Conservation (phyloP, 2,797 vertebrate genomes). For the Poliocrania exsul region DNA sequence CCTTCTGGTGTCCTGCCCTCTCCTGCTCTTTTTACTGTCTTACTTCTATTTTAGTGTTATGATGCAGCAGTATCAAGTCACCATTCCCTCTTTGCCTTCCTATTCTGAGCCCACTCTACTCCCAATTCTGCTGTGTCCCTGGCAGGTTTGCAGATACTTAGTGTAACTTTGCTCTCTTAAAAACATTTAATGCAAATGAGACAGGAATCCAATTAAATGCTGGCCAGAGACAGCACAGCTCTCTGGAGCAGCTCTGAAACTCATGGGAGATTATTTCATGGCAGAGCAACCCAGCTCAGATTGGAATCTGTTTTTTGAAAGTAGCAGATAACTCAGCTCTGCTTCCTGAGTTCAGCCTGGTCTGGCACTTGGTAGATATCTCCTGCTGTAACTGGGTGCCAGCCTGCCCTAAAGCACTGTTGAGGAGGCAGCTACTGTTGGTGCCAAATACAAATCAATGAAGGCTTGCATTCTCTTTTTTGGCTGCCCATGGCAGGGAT, state of each 20-base stretch:
- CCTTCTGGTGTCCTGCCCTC: neutral
- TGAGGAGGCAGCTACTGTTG: neutral
- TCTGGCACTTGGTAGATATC: neutral
- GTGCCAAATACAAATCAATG: neutral
- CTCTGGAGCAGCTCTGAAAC: neutral
- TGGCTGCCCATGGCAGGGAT: neutral
- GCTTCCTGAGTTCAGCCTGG: neutral
- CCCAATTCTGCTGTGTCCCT: neutral
- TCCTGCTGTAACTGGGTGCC: neutral
- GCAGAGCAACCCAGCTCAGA: neutral
- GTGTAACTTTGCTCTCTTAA: neutral
- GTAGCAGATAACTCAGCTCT: neutral
- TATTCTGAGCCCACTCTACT: neutral
- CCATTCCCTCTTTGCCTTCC: neutral
- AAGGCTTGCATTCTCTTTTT: neutral
- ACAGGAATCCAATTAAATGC: neutral
- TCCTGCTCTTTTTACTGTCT: neutral
- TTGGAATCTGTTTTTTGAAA: slow-evolving; percentile 10
- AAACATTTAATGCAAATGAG: neutral
- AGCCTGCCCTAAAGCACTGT: neutral
- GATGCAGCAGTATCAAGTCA: neutral
- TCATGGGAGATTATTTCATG: neutral
- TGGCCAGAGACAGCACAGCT: neutral
- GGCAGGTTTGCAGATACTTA: neutral
- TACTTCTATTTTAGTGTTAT: neutral